These are phyloP conservation scores for Sebastolobus alascanus DNA, from an alignment of 2,797 vertebrate genomes.

Conservation along the genomic window DNA sequence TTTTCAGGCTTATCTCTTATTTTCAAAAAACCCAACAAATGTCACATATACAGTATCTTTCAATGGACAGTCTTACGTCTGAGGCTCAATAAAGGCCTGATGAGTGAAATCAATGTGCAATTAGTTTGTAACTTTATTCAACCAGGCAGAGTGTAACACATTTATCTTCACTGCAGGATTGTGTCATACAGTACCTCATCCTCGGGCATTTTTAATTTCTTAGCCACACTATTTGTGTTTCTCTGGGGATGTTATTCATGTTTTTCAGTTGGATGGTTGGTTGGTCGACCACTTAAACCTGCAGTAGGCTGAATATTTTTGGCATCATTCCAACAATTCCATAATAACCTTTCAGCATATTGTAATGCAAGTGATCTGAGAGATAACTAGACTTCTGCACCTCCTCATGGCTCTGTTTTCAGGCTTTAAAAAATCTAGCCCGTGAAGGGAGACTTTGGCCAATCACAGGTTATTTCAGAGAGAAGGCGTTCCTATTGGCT, in stretches of 20 bases:
- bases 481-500: too few relatives aligned
- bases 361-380: too few relatives aligned
- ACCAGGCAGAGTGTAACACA: background rate
- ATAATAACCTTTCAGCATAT: too few relatives aligned
- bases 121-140: background rate
- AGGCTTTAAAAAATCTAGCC: too few relatives aligned
- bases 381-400: too few relatives aligned
- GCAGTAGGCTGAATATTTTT: too few relatives aligned
- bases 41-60: background rate
- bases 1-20: background rate
- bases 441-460: too few relatives aligned
- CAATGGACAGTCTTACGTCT: accelerated
- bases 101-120: background rate
- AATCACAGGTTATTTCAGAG: too few relatives aligned
- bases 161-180: background rate
- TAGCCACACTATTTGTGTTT: background rate
- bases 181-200: background rate
- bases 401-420: too few relatives aligned
- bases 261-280: background rate
- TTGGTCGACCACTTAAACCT: background rate
- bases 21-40: background rate
- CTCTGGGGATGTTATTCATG: background rate
- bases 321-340: too few relatives aligned
- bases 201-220: background rate
- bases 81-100: background rate